These are phyloP conservation scores for Ophraella communa DNA, from an alignment of 2,888 invertebrate species.

Conservation along the genomic window DNA sequence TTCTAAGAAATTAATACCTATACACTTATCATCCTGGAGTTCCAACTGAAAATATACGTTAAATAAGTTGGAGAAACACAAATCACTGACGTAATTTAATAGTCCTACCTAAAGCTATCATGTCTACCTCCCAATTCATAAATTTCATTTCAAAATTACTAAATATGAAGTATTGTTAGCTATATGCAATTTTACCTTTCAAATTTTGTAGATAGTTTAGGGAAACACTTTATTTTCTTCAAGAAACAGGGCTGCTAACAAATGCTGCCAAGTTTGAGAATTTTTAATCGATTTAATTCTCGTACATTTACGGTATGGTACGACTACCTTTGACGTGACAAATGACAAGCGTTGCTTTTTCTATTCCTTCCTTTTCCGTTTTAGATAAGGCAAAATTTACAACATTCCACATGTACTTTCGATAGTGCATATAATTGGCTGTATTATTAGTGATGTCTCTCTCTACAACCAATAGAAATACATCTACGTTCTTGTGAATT, in stretches of 20 bases:
- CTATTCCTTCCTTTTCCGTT: conserved; percentile 6
- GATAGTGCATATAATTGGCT: background rate
- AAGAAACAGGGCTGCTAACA: conserved; percentile 61
- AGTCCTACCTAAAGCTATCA: conserved; percentile 12
- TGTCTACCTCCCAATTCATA: conserved; percentile 4
- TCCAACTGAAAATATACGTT: conserved; percentile 8
- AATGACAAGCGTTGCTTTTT: background rate
- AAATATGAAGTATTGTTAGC: conserved; percentile 1
- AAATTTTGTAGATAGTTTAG: conserved; percentile 56
- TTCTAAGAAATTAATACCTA: conserved; percentile 45
- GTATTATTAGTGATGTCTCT: background rate
- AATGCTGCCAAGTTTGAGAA: conserved; percentile 60
- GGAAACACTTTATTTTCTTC: conserved; percentile 59
- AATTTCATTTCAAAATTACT: conserved; percentile 11
- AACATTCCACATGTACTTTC: background rate
- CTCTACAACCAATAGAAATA: background rate
- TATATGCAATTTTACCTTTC: conserved; percentile 51
- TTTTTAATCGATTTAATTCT: conserved; percentile 19
- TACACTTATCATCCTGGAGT: conserved; percentile 7
- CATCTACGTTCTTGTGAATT: background rate
- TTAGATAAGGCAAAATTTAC: background rate
- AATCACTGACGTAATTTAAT: conserved; percentile 9
- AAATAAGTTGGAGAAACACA: background rate
- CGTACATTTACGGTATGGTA: conserved; percentile 16
- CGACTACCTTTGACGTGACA: conserved; percentile 7